These are phyloP conservation scores for Chirona hameri DNA, from an alignment of 2,888 invertebrate genomes.

Conservation along the genomic window DNA sequence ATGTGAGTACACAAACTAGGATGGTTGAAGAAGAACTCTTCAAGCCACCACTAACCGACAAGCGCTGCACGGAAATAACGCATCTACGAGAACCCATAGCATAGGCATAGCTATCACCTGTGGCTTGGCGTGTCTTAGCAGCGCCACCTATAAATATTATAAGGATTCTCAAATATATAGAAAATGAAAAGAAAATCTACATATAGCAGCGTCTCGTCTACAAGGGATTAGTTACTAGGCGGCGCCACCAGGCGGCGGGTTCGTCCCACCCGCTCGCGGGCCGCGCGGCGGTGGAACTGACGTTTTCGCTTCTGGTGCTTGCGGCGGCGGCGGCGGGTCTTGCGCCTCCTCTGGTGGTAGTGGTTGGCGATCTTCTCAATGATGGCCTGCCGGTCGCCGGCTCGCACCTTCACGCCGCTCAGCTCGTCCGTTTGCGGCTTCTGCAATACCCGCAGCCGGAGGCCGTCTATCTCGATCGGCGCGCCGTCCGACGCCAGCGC, in stretches of 20 bases:
- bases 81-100: too few relatives aligned
- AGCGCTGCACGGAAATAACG: too few relatives aligned
- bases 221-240: background rate
- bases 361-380: slow-evolving; percentile 22
- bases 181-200: too few relatives aligned
- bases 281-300: background rate
- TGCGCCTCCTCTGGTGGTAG: background rate
- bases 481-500: slow-evolving; percentile 8
- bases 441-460: background rate
- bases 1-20: too few relatives aligned
- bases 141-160: background rate
- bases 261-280: background rate
- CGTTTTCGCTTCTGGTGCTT: slow-evolving; percentile 8
- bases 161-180: background rate
- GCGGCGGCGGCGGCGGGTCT: slow-evolving; percentile 23
- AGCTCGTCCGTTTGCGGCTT: background rate
- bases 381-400: slow-evolving; percentile 10
- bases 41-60: too few relatives aligned
- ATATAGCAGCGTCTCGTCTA: too few relatives aligned
- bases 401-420: background rate
- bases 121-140: background rate
- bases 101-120: too few relatives aligned
- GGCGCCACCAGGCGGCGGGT: background rate
- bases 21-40: too few relatives aligned
- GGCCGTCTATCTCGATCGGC: background rate